Percentiles rank a stretch among this genome's conserved stretches.
phyloP scores from a whole-genome alignment of 92 coral and sea anemone genomes.

The Porites lobata region DNA sequence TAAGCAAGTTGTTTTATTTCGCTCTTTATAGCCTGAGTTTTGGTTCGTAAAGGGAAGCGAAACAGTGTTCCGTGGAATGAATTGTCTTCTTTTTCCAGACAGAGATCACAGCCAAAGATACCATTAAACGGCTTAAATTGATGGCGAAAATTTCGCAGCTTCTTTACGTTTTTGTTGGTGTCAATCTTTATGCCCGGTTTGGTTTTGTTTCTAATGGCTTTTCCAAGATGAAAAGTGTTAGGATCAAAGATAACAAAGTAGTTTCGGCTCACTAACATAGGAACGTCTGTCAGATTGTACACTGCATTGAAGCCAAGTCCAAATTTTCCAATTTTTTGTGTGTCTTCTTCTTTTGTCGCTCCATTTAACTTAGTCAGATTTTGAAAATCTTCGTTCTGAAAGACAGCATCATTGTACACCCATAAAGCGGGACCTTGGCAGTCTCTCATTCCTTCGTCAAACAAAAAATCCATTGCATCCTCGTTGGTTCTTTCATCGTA shows the following conservation, averaged over 20 bases:
- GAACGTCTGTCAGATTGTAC: conserved; percentile 91
- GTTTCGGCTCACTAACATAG: conserved; percentile 82
- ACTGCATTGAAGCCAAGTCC: conserved; percentile 94
- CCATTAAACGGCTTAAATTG: conserved; percentile 86
- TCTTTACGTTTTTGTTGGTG: conserved; percentile 39
- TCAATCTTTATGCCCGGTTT: conserved; percentile 88
- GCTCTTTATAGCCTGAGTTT: conserved; percentile 56
- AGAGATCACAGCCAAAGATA: conserved; percentile 82
- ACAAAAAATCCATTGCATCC: conserved; percentile 65
- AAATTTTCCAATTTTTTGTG: conserved; percentile 86
- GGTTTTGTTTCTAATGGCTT: conserved; percentile 67
- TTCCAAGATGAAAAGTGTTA: conserved; percentile 78
- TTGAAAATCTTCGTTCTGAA: conserved; percentile 83
- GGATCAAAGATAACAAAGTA: conserved; percentile 83
- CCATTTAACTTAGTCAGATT: conserved; percentile 89
- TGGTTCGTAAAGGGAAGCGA: conserved; percentile 84
- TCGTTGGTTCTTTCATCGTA: conserved; percentile 80
- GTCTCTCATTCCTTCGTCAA: conserved; percentile 83
- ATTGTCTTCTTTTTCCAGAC: conserved; percentile 35
- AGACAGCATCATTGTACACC: conserved; percentile 89
- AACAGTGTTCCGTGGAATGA: conserved; percentile 81
- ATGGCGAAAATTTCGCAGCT: conserved; percentile 57
- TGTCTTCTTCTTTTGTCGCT: conserved; percentile 82
- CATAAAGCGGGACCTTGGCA: conserved; percentile 95
- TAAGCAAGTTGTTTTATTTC: conserved; percentile 77